Percentiles rank a stretch among this genome's conserved stretches.
These are phyloP conservation scores for Mamestra brassicae DNA, from an alignment of 2,888 invertebrate species.

Conservation along the genomic window DNA sequence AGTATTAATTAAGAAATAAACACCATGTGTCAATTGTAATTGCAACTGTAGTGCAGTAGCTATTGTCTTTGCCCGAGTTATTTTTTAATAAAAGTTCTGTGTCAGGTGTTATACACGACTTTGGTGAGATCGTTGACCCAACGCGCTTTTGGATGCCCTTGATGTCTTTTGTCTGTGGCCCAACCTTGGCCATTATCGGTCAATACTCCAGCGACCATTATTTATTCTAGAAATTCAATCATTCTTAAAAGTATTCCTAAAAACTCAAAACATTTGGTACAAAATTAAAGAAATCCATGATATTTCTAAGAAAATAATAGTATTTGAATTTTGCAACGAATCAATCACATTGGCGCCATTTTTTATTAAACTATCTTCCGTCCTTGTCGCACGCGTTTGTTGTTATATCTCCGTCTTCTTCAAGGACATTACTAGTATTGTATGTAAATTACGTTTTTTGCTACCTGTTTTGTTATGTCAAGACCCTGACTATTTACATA, in stretches of 20 bases:
- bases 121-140: too few relatives aligned
- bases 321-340: background rate
- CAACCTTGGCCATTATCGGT: background rate
- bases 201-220: background rate
- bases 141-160: too few relatives aligned
- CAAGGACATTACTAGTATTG: background rate
- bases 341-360: conserved; percentile 28
- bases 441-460: conserved; percentile 34
- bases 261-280: too few relatives aligned
- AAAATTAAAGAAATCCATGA: background rate
- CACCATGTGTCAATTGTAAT: too few relatives aligned
- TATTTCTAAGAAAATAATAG: background rate
- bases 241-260: too few relatives aligned
- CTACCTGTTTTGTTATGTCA: conserved; percentile 11
- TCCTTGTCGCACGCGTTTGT: background rate
- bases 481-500: background rate
- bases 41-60: background rate
- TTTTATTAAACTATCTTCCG: background rate
- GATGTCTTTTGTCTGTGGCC: background rate
- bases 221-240: background rate
- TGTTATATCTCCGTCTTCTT: background rate
- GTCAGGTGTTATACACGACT: too few relatives aligned
- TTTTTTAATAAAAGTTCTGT: background rate
- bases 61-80: background rate
- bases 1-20: too few relatives aligned